Evolutionary conservation across 2,113 vertebrate species (phyloP).

Genomic region (Austrofundulus limnaeus): DNA sequence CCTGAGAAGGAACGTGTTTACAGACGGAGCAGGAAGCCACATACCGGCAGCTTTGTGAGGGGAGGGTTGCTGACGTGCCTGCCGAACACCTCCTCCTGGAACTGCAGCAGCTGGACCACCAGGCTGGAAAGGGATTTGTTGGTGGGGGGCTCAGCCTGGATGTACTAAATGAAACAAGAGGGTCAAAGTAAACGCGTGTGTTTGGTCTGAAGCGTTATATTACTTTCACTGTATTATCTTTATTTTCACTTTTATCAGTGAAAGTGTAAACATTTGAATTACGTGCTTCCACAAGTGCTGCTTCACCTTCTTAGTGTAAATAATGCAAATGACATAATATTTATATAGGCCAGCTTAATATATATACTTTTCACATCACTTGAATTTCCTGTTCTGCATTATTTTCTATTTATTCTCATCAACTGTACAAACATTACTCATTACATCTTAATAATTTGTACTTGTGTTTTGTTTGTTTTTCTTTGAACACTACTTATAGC

Average conservation of each 20-base stretch:
- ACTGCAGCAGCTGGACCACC: constrained; percentile 95
- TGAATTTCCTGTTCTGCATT: no score
- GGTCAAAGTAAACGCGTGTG: background rate
- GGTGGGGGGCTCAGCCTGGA: constrained; percentile 95
- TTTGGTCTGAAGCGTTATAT: no score
- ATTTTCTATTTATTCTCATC: background rate
- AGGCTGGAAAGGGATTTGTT: constrained; percentile 97
- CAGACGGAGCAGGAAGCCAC: constrained; percentile 12
- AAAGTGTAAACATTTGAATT: background rate
- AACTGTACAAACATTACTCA: background rate
- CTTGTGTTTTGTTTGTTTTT: background rate
- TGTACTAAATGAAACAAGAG: constrained; percentile 82
- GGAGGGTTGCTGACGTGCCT: constrained; percentile 97
- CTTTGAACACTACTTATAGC: background rate
- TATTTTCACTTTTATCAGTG: background rate
- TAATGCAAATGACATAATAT: background rate
- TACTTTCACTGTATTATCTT: background rate
- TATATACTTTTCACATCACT: no score
- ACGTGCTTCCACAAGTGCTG: no score
- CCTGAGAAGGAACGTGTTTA: no score
- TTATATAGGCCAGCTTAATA: background rate
- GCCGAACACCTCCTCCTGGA: constrained; percentile 97
- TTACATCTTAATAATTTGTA: background rate
- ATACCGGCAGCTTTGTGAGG: constrained; percentile 91
- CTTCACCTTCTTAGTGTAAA: background rate